Evolutionary conservation across 2,888 invertebrate genomes (phyloP).

Genomic region (Ophion obscuratus): DNA sequence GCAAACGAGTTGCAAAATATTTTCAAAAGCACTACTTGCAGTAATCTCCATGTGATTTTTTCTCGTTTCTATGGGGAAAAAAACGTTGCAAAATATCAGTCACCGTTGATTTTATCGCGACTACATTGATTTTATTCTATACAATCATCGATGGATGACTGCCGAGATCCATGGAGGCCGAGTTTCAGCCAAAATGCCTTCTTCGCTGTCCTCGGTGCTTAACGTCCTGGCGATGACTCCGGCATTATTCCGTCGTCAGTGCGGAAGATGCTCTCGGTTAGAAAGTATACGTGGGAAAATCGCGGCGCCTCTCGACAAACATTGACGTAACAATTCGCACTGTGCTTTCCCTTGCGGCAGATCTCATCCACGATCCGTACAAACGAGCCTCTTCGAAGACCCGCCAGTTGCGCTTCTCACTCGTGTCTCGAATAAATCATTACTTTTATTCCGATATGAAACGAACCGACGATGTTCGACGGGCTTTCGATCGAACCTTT

Average conservation of each 20-base stretch:
- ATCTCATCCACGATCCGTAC: slow-evolving; percentile 32
- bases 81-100: background rate
- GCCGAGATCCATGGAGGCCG: background rate
- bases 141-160: slow-evolving; percentile 35
- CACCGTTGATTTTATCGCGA: slow-evolving; percentile 26
- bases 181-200: background rate
- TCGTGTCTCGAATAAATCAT: slow-evolving; percentile 54
- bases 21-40: background rate
- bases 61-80: background rate
- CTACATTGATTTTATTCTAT: slow-evolving; percentile 28
- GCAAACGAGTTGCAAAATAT: no score
- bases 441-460: slow-evolving; percentile 31
- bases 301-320: slow-evolving; percentile 36
- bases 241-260: slow-evolving; percentile 37
- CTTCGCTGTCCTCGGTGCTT: slow-evolving; percentile 17
- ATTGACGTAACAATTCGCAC: slow-evolving; percentile 60
- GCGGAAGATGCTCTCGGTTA: slow-evolving; percentile 57
- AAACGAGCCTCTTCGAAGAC: slow-evolving; percentile 40
- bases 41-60: slow-evolving; percentile 43
- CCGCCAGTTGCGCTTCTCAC: slow-evolving; percentile 51
- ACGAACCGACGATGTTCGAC: slow-evolving; percentile 2
- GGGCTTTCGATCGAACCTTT: slow-evolving; percentile 32
- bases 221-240: slow-evolving; percentile 44
- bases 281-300: slow-evolving; percentile 60
- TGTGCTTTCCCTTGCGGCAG: slow-evolving; percentile 57